A percentile compares a stretch with the other conserved stretches of the same genome.
Conservation (phyloP, 2,797 vertebrate species). For the Anabacerthia variegaticeps region DNA sequence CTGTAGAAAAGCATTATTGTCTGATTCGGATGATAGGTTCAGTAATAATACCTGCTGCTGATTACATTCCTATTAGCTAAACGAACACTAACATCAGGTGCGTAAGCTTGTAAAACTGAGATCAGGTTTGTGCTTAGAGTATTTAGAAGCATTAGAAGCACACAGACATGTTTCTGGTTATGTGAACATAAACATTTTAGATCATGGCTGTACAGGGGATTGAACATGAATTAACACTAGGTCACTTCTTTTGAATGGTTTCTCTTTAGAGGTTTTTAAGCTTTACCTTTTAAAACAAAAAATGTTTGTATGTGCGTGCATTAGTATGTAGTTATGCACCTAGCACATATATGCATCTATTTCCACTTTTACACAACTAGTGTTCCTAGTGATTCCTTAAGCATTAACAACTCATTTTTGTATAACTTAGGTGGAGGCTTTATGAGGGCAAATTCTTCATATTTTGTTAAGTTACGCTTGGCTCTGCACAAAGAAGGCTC, state of each 20-base stretch:
- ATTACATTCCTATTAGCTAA: not conserved
- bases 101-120: not conserved
- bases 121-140: not conserved
- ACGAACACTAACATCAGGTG: not conserved
- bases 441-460: not conserved
- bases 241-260: not conserved
- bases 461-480: not conserved
- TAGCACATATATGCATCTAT: not conserved
- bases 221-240: not conserved
- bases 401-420: not conserved
- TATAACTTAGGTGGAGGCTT: not conserved
- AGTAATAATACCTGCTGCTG: not conserved
- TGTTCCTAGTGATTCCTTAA: not conserved
- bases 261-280: not conserved
- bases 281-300: not conserved
- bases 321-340: not conserved
- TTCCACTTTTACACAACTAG: not conserved
- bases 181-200: not conserved
- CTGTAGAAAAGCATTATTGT: not conserved
- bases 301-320: not conserved
- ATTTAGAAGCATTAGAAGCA: not conserved
- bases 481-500: not conserved
- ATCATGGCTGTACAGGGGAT: not conserved
- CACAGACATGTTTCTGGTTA: not conserved
- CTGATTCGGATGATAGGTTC: not conserved